Evolutionary conservation across 2,113 vertebrate genomes (phyloP), one percentile per base, ranked within the genome.

Genomic region (Gallinago undulata): DNA sequence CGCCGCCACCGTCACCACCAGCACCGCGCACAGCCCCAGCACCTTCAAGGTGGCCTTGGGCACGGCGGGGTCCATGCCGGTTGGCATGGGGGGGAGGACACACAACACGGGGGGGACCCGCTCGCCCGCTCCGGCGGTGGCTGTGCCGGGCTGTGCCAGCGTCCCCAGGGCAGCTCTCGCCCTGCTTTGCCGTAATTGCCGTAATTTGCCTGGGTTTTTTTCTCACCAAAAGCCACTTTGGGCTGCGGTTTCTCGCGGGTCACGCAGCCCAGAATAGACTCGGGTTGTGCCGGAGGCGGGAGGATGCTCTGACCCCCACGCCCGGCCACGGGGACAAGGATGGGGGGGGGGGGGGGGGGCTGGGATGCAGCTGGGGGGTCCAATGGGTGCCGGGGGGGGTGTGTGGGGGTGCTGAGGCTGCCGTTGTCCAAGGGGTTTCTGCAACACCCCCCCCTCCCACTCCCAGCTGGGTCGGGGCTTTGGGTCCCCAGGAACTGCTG

Each of bases 1-100:
- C 9, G 95, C 81, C 0, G 95, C 95, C 93, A 96, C 94, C 95
- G 95, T 87, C 92, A 87, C 19, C 90, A 96, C 60, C 94, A 95
- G 94, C 47, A 6, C 66, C 25, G 48, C 74, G 33, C 90, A 64
- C 28, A 94, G 37, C 3, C 41, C 93, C 95, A 97, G 84, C 81
- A 75, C 96, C 87, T 91, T 96, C 81, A 97, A 78, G 0, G 95
- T 96, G 90, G 96, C 94, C 14, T 51, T 89, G 84, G 92, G 84
- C n/a, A 94, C 96, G 0, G 64, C 23, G 9, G 96, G 95, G 57
- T 96, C 94, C 95, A 97, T 96, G 77, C 18, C 4, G 3, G 13
- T 13, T 45, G 43, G 43, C 41, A 15, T 8, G 43, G 45, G 45
- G 18, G 9, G 10, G 37, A 22, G 27, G n/a, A n/a, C n/a, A n/a